A percentile compares a stretch with the other conserved stretches of the same genome.
Evolutionary conservation across 2,888 invertebrate species (phyloP).

Genomic region (Habroteleia sp.): DNA sequence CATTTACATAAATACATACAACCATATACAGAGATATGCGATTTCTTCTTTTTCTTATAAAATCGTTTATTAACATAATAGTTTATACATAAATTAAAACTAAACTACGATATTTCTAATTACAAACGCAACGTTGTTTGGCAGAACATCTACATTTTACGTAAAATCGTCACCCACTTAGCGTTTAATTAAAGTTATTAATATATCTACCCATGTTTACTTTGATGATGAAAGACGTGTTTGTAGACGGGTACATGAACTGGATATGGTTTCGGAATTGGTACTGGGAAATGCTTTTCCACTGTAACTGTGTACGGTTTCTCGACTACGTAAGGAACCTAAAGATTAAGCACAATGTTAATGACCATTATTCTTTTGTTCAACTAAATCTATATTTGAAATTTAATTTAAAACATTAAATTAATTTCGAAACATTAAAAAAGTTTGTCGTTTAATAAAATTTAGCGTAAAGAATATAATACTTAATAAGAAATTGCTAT

Average conservation of each 20-base stretch:
- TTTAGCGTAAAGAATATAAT: too few relatives aligned
- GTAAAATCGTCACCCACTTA: conserved; percentile 31
- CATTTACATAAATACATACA: too few relatives aligned
- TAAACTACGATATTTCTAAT: conserved; percentile 33
- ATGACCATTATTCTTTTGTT: neutral
- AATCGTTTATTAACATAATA: conserved; percentile 30
- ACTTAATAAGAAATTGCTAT: too few relatives aligned
- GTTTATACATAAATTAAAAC: conserved; percentile 45
- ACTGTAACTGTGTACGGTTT: conserved; percentile 83
- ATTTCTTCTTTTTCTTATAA: conserved; percentile 12
- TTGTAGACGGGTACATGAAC: conserved; percentile 83
- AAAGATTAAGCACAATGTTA: conserved; percentile 15
- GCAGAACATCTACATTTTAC: conserved; percentile 31
- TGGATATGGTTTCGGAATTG: conserved; percentile 83
- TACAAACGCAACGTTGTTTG: conserved; percentile 42
- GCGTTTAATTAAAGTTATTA: conserved; percentile 58
- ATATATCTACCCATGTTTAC: conserved; percentile 74
- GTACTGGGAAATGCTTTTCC: conserved; percentile 83
- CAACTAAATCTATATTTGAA: too few relatives aligned
- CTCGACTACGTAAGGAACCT: conserved; percentile 84
- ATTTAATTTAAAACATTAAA: too few relatives aligned
- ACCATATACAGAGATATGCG: too few relatives aligned
- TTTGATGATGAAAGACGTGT: conserved; percentile 79
- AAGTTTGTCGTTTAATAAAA: too few relatives aligned
- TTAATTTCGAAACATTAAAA: too few relatives aligned